phyloP scores from a whole-genome alignment of 2,888 invertebrate genomes.

The Xanthia togata region DNA sequence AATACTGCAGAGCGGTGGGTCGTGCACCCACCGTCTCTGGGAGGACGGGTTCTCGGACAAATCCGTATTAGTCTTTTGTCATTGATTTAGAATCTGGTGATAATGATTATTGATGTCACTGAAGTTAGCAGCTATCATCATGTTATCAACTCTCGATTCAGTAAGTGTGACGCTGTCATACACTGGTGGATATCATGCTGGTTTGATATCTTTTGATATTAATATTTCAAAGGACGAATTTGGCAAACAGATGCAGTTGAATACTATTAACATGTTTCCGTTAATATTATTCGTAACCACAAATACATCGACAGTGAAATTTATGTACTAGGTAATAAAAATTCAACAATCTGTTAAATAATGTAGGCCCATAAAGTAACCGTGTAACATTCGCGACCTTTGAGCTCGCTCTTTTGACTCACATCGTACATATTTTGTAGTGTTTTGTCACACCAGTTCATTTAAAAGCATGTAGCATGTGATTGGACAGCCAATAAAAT shows the following conservation, averaged over 20 bases:
- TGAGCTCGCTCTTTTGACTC: conserved; percentile 11
- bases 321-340: neutral
- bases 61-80: neutral
- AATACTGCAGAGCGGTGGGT: no score
- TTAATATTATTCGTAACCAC: neutral
- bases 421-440: conserved; percentile 5
- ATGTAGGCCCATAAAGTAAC: conserved; percentile 16
- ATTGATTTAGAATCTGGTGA: neutral
- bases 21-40: no score
- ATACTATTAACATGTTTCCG: neutral
- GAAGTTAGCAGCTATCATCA: neutral
- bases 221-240: neutral
- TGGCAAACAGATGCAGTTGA: neutral
- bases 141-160: neutral
- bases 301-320: neutral
- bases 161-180: neutral
- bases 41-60: no score
- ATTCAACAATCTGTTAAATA: conserved; percentile 19
- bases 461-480: neutral
- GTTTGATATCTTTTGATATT: neutral
- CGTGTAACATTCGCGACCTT: conserved; percentile 9
- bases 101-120: neutral
- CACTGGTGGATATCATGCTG: neutral
- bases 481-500: neutral
- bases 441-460: conserved; percentile 11